Percentiles rank a stretch among this genome's conserved stretches.
Conservation (phyloP, 2,797 vertebrate genomes). For the Allobates femoralis region DNA sequence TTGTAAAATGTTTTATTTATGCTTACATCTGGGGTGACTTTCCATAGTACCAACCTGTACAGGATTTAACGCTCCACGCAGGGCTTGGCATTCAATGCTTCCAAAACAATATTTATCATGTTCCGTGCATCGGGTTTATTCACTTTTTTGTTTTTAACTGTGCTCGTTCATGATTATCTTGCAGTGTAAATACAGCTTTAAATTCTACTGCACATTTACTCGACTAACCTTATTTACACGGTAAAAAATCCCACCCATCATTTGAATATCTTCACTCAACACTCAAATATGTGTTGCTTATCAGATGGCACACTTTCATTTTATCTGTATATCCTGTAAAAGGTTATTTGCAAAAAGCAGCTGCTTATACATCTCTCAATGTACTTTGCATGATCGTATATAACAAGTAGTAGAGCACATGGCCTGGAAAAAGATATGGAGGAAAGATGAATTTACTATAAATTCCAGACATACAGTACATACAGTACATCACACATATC, state of each 20-base stretch:
- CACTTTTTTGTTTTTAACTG: too few species aligned
- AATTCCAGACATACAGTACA: neutral
- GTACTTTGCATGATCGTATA: conserved; percentile 8
- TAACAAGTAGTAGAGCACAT: neutral
- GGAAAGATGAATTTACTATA: neutral
- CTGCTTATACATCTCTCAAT: conserved; percentile 60
- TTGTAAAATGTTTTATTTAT: too few species aligned
- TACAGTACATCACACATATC: neutral
- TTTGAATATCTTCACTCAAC: conserved; percentile 61
- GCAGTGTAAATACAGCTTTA: neutral
- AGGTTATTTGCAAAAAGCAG: conserved; percentile 59
- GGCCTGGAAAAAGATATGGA: neutral
- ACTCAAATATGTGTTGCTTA: conserved; percentile 44
- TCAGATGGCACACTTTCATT: conserved; percentile 45
- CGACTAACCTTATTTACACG: conserved; percentile 4
- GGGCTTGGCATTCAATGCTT: too few species aligned
- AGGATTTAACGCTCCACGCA: too few species aligned
- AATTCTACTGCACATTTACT: neutral
- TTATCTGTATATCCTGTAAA: conserved; percentile 39
- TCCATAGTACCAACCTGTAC: too few species aligned
- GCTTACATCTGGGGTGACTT: too few species aligned
- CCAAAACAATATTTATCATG: too few species aligned
- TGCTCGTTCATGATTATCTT: too few species aligned
- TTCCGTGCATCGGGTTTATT: too few species aligned
- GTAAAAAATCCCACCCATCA: conserved; percentile 20